These are phyloP conservation scores for Hexactinellida sp. DNA, from an alignment of 37 sponge, comb jelly and placozoan genomes.

Conservation along the genomic window DNA sequence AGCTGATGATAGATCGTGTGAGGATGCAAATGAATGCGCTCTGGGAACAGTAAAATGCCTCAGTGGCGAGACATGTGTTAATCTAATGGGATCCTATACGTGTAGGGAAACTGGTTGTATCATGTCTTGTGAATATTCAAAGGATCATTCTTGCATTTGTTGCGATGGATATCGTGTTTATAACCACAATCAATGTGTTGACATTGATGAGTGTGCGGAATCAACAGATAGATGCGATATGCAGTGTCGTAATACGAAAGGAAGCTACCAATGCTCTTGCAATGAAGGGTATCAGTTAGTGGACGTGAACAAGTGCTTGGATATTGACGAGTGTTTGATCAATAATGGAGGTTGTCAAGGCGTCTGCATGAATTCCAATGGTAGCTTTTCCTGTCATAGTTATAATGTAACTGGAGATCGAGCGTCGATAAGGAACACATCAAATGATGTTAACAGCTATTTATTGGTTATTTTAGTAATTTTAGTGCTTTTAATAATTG, in stretches of 20 bases:
- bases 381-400: background rate
- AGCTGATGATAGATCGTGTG: slow-evolving; percentile 8
- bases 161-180: background rate
- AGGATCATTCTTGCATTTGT: background rate
- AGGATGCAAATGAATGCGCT: background rate
- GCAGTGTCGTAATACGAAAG: background rate
- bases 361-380: background rate
- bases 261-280: background rate
- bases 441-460: background rate
- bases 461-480: background rate
- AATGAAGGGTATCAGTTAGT: background rate
- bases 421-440: too few species aligned
- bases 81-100: background rate
- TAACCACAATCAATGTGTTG: background rate
- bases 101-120: background rate
- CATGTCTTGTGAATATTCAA: background rate
- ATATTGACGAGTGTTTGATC: background rate
- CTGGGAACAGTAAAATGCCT: background rate
- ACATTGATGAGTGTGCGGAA: background rate
- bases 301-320: background rate
- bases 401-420: too few species aligned
- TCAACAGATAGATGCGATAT: background rate
- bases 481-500: background rate
- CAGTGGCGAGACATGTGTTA: background rate
- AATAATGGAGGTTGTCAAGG: background rate